Conservation (phyloP, 1,140 invertebrate species). For the Lucilia cuprina region DNA sequence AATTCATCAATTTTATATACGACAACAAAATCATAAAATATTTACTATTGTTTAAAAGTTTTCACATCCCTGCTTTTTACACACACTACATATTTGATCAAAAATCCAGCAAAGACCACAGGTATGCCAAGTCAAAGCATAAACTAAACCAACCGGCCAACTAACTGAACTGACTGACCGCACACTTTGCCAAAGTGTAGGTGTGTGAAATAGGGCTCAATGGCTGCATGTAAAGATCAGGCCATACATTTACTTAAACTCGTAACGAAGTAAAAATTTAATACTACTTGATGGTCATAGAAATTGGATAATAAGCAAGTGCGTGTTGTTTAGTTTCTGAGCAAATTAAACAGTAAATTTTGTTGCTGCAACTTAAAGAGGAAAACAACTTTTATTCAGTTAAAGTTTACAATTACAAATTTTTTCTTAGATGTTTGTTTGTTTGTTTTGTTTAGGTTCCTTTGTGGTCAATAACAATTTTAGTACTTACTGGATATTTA, state of each 20-base stretch:
- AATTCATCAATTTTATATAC: no score
- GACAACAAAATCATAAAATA: no score
- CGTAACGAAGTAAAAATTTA: slow-evolving; percentile 2
- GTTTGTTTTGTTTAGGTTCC: neutral
- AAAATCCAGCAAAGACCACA: neutral
- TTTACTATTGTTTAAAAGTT: no score
- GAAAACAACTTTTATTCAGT: neutral
- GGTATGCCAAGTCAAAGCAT: neutral
- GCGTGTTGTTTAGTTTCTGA: slow-evolving; percentile 6
- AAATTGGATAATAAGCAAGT: slow-evolving; percentile 31
- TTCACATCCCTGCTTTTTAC: no score
- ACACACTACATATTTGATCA: neutral
- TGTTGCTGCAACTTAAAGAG: neutral
- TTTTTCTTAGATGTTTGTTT: neutral
- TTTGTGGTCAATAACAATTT: slow-evolving; percentile 14
- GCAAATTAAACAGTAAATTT: slow-evolving; percentile 12
- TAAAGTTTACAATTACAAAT: slow-evolving; percentile 27
- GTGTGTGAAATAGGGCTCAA: slow-evolving; percentile 31
- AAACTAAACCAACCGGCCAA: neutral
- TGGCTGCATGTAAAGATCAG: neutral
- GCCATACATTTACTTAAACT: neutral
- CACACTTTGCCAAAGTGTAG: slow-evolving; percentile 24
- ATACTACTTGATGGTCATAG: slow-evolving; percentile 24
- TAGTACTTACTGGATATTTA: slow-evolving; percentile 25
- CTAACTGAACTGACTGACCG: slow-evolving; percentile 23